A percentile compares a stretch with the other conserved stretches of the same genome.
Conservation (phyloP, 1,140 invertebrate species). For the Drosophila azteca region DNA sequence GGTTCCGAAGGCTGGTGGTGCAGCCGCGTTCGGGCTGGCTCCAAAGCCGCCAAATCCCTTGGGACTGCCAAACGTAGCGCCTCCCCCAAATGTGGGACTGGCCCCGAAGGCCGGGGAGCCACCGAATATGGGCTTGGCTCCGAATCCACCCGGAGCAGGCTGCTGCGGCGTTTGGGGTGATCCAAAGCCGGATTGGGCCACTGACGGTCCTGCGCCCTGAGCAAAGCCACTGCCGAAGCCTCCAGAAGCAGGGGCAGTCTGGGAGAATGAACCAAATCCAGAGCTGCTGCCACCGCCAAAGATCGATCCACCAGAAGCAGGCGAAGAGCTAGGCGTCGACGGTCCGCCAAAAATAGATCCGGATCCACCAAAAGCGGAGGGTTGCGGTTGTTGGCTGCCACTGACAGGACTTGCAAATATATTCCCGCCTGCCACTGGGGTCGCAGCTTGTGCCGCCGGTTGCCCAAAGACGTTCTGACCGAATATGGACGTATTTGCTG, state of each 20-base stretch:
- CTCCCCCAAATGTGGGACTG: slow-evolving; percentile 84
- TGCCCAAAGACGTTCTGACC: slow-evolving; percentile 67
- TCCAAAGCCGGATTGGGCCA: slow-evolving; percentile 83
- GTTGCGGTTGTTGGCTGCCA: slow-evolving; percentile 31
- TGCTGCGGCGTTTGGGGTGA: slow-evolving; percentile 68
- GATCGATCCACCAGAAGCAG: slow-evolving; percentile 64
- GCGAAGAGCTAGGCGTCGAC: slow-evolving; percentile 27
- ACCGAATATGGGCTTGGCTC: slow-evolving; percentile 74
- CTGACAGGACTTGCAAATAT: slow-evolving; percentile 54
- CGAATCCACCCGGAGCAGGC: slow-evolving; percentile 51
- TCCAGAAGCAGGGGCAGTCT: slow-evolving; percentile 50
- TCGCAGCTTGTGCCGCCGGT: slow-evolving; percentile 25
- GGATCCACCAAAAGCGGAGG: slow-evolving; percentile 43
- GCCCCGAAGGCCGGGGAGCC: slow-evolving; percentile 83
- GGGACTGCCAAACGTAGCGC: slow-evolving; percentile 84
- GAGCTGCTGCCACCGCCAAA: slow-evolving; percentile 69
- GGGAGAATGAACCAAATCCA: slow-evolving; percentile 80
- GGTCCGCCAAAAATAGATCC: slow-evolving; percentile 65
- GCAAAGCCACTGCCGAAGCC: slow-evolving; percentile 68
- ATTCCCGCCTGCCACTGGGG: slow-evolving; percentile 49
- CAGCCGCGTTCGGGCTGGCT: slow-evolving; percentile 25
- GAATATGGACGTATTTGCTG: slow-evolving; percentile 60
- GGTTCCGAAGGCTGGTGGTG: slow-evolving; percentile 66
- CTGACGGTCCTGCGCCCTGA: slow-evolving; percentile 54
- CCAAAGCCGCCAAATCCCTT: slow-evolving; percentile 84